Percentiles rank a stretch among this genome's conserved stretches.
phyloP scores from a whole-genome alignment of 2,888 invertebrate species.

The Torymus texanus region DNA sequence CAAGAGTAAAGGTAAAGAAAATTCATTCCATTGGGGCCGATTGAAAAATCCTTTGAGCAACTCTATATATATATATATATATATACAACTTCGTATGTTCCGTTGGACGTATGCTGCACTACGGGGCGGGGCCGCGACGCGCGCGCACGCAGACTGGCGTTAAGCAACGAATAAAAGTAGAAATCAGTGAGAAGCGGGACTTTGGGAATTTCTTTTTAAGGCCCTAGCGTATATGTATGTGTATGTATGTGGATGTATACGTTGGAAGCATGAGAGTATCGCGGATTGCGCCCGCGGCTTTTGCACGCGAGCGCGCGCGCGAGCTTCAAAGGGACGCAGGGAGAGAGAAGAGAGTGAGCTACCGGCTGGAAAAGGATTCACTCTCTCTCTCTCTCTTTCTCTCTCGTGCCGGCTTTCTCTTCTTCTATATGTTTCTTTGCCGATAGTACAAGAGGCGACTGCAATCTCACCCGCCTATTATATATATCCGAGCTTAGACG shows the following conservation, averaged over 20 bases:
- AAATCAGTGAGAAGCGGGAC: too few relatives aligned
- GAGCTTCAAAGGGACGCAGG: conserved; percentile 27
- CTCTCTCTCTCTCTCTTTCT: neutral
- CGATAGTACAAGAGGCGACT: neutral
- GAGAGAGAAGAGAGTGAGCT: neutral
- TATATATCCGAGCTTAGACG: conserved; percentile 1
- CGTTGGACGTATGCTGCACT: neutral
- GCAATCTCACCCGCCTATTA: neutral
- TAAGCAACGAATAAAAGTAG: neutral
- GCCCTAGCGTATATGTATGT: too few relatives aligned
- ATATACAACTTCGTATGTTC: too few relatives aligned
- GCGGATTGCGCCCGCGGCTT: too few relatives aligned
- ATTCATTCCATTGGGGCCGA: too few relatives aligned
- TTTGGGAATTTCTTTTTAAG: too few relatives aligned
- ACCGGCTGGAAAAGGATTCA: neutral
- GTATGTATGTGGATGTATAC: too few relatives aligned
- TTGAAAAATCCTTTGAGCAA: too few relatives aligned
- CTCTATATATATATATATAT: too few relatives aligned
- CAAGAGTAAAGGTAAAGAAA: too few relatives aligned
- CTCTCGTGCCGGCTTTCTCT: neutral
- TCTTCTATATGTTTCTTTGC: neutral
- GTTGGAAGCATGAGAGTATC: too few relatives aligned
- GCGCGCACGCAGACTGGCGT: neutral
- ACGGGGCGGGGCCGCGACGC: neutral
- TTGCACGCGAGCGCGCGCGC: neutral